These are phyloP conservation scores for Ophthalmolycus amberensis DNA, from an alignment of 2,113 vertebrate species.

Conservation along the genomic window DNA sequence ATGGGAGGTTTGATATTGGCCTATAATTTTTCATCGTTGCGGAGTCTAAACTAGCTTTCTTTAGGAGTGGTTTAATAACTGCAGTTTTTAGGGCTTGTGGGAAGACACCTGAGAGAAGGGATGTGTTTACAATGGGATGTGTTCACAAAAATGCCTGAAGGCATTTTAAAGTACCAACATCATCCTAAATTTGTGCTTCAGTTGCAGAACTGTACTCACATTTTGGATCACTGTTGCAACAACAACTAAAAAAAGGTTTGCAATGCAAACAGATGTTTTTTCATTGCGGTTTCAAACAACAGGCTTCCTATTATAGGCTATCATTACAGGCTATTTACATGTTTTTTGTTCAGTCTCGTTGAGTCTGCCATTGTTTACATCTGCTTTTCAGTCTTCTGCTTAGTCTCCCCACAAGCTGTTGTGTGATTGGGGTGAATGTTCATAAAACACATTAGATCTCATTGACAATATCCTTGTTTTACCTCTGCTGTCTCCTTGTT, in stretches of 20 bases:
- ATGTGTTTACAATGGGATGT: too few species aligned
- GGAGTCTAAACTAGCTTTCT: too few species aligned
- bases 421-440: slow-evolving; percentile 44
- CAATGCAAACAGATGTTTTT: slow-evolving; percentile 56
- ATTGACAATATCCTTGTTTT: slow-evolving; percentile 44
- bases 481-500: slow-evolving; percentile 15
- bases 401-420: slow-evolving; percentile 51
- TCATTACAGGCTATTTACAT: slow-evolving; percentile 50
- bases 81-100: too few species aligned
- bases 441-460: slow-evolving; percentile 23
- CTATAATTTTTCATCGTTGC: too few species aligned
- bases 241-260: neutral
- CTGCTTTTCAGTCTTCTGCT: slow-evolving; percentile 38
- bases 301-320: slow-evolving; percentile 41
- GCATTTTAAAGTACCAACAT: slow-evolving; percentile 12
- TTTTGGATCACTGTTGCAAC: slow-evolving; percentile 20
- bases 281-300: slow-evolving; percentile 46
- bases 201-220: slow-evolving; percentile 27
- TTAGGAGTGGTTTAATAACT: too few species aligned
- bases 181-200: slow-evolving; percentile 22
- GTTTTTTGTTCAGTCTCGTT: slow-evolving; percentile 42
- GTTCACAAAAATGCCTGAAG: too few species aligned
- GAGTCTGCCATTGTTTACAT: slow-evolving; percentile 46
- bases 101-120: too few species aligned
- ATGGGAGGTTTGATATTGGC: too few species aligned